A percentile compares a stretch with the other conserved stretches of the same genome.
These are phyloP conservation scores for Aldabrachelys gigantea DNA, from an alignment of 2,113 vertebrate species.

Conservation along the genomic window DNA sequence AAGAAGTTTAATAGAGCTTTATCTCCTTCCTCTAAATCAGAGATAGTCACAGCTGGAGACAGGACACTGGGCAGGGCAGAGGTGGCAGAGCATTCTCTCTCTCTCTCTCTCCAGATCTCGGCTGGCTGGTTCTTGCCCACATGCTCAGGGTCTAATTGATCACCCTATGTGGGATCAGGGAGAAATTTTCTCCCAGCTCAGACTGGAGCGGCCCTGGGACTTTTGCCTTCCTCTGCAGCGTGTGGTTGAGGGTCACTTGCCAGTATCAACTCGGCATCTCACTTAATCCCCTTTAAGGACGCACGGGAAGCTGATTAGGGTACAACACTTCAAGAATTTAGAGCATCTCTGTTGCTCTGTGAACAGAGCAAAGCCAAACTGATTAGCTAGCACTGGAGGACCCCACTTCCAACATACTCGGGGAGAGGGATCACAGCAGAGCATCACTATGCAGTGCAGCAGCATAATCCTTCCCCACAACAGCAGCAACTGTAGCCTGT, in stretches of 20 bases:
- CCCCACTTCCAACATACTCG: slow-evolving; percentile 32
- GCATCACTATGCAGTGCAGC: slow-evolving; percentile 67
- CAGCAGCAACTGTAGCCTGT: slow-evolving; percentile 1
- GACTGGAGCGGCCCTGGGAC: neutral
- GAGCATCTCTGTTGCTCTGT: neutral
- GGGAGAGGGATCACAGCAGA: slow-evolving; percentile 65
- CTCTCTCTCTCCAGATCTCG: too few species aligned
- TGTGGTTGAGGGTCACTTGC: neutral
- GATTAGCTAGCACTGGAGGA: slow-evolving; percentile 45
- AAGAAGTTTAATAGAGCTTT: too few species aligned
- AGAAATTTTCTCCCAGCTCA: neutral
- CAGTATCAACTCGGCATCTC: neutral
- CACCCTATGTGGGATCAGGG: too few species aligned
- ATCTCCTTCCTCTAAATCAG: neutral
- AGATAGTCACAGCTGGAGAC: neutral
- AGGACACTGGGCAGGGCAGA: neutral
- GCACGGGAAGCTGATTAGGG: neutral
- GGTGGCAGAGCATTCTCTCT: too few species aligned
- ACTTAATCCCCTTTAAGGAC: neutral
- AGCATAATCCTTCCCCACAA: slow-evolving; percentile 52
- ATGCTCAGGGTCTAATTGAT: neutral
- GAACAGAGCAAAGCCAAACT: neutral
- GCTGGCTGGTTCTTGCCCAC: neutral
- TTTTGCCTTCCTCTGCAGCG: neutral
- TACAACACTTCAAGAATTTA: neutral